Evolutionary conservation across 2,888 invertebrate species (phyloP).

Genomic region (Cantharis flavilabris): DNA sequence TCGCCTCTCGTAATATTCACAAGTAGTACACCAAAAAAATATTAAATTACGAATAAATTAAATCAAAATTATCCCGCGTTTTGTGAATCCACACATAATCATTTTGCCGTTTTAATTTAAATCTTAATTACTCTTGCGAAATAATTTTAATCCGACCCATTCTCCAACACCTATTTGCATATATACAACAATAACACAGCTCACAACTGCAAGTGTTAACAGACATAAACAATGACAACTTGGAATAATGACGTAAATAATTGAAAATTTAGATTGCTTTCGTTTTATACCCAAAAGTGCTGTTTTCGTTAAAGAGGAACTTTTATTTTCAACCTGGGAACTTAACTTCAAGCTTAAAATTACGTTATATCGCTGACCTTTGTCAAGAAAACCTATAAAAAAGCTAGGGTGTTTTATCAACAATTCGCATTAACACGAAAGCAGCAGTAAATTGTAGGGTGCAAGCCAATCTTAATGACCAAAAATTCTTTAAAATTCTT

Average conservation of each 20-base stretch:
- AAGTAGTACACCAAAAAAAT: neutral
- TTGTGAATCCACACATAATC: neutral
- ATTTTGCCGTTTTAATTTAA: neutral
- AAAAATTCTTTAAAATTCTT: neutral
- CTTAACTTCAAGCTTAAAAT: neutral
- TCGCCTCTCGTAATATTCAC: conserved; percentile 10
- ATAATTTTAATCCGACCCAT: neutral
- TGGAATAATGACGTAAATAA: neutral
- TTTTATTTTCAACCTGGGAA: neutral
- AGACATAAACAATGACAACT: neutral
- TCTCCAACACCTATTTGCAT: neutral
- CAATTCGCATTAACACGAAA: neutral
- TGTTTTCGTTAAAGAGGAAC: neutral
- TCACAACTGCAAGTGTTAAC: neutral
- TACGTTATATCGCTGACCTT: neutral
- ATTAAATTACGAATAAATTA: neutral
- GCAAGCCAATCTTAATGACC: neutral
- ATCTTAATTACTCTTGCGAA: neutral
- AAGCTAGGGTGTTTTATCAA: neutral
- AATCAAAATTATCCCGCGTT: neutral
- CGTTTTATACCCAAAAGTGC: neutral
- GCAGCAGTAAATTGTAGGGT: neutral
- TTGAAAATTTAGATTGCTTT: neutral
- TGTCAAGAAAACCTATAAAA: neutral
- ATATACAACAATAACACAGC: neutral